phyloP scores from a whole-genome alignment of 2,113 vertebrate genomes.

The Oplegnathus fasciatus region DNA sequence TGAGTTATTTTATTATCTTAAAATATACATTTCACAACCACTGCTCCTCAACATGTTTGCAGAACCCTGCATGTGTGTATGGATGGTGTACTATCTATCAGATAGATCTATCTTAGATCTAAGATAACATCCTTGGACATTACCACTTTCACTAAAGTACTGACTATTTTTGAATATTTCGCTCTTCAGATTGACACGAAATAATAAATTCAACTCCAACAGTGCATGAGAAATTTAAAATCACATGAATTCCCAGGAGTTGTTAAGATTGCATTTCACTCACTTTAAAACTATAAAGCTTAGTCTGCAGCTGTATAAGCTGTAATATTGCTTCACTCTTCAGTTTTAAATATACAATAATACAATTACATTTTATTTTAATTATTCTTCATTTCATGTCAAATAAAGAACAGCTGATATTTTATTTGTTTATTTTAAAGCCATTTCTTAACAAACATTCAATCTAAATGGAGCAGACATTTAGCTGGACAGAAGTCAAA shows the following conservation, averaged over 20 bases:
- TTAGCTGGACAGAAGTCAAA: constrained; percentile 65
- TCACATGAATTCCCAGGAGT: not conserved
- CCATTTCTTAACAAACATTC: not conserved
- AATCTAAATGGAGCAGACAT: constrained; percentile 24
- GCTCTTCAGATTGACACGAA: not conserved
- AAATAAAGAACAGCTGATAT: not conserved
- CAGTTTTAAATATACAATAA: not conserved
- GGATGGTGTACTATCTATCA: not conserved
- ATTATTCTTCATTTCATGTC: not conserved
- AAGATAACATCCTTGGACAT: not conserved
- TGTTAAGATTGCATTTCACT: not conserved
- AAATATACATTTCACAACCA: not conserved
- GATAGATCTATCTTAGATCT: too few relatives aligned
- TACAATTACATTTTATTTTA: not conserved
- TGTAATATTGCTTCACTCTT: not conserved
- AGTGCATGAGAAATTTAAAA: not conserved
- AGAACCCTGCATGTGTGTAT: not conserved
- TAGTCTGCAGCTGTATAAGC: not conserved
- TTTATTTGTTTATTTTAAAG: not conserved
- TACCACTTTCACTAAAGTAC: not conserved
- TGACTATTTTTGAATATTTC: not conserved
- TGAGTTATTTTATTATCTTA: too few relatives aligned
- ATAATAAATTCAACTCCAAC: not conserved
- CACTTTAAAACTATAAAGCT: not conserved
- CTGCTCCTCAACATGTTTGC: not conserved